Evolutionary conservation across 2,113 vertebrate species (phyloP).

Genomic region (Chaetops frenatus): DNA sequence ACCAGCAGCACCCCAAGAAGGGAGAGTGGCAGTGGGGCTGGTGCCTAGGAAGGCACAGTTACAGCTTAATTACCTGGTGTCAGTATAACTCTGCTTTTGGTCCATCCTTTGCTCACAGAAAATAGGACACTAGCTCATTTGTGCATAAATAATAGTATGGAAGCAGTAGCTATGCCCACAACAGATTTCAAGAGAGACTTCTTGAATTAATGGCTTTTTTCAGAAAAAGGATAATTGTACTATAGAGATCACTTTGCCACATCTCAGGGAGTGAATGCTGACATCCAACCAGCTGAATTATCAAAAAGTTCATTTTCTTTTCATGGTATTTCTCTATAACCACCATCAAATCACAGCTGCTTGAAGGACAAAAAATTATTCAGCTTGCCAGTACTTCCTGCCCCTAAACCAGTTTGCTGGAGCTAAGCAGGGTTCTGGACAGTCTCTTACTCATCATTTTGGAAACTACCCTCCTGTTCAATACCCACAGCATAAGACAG

Average conservation of each 20-base stretch:
- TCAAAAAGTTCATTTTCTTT: not conserved
- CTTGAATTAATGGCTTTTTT: not conserved
- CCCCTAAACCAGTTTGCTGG: not conserved
- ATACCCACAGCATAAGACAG: fast-evolving
- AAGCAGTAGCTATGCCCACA: not conserved
- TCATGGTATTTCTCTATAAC: not conserved
- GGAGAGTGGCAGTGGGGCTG: not conserved
- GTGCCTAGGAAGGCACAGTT: not conserved
- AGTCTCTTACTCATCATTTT: not conserved
- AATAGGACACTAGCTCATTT: not conserved
- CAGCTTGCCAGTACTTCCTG: not conserved
- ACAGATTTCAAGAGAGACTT: not conserved
- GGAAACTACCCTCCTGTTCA: not conserved
- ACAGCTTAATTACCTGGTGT: not conserved
- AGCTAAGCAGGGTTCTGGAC: not conserved
- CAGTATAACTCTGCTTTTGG: not conserved
- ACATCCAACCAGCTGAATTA: not conserved
- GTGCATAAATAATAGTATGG: not conserved
- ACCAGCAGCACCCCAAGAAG: not conserved
- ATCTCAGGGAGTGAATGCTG: not conserved
- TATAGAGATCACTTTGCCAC: not conserved
- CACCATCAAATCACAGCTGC: not conserved
- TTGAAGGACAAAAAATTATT: not conserved
- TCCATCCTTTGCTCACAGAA: not conserved
- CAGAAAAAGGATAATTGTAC: not conserved